Base-by-base conservation (phyloP, 2,797 vertebrate genomes). In the Jordanella pulchra region DNA sequence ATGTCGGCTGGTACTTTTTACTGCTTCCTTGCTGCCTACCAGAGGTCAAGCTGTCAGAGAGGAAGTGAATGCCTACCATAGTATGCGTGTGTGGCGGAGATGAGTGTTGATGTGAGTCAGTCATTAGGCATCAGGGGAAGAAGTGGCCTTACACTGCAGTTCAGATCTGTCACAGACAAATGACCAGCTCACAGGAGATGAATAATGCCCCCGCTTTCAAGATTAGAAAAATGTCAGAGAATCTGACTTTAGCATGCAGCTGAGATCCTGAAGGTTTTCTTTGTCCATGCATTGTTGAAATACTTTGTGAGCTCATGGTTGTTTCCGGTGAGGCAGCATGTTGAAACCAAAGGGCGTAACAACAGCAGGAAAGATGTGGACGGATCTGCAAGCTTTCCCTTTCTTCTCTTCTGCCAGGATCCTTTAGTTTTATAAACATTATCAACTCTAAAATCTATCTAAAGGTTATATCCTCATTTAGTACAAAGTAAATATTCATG, bases 61-160 rank as follows among this genome's bases (percentile, higher is more conserved):
- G 89, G 91, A 93, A 87, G 84, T 90, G 87, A 90, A 87, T 85
- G 25, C 67, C 69, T 44, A 32, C 54, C 65, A 78, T 71, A 86
- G 81, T 84, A 87, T 77, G 81, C 68, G 39, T 78, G 82, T 72
- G 75, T 68, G 75, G 48, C 54, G n/a, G 66, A 69, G 78, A 87
- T 89, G 91, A 90, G 76, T 89, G 77, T 71, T 63, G 78, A 70
- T 35, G 42, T 93, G 91, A 93, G 91, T 93, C 92, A 91, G 70
- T 55, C 25, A 27, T 69, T 54, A 71, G 71, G 39, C 74, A 70
- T 83, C n/a, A 6, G 69, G 65, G 69, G 75, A 66, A 65, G 68
- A 75, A 73, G 54, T 71, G 79, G 61, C 51, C 67, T 64, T 39
- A 55, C 32, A 32, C 74, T 54, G 58, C 44, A 12, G 35, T 68